Base-by-base conservation (phyloP, 1,140 invertebrate species). In the Tyrophagus putrescentiae region DNA sequence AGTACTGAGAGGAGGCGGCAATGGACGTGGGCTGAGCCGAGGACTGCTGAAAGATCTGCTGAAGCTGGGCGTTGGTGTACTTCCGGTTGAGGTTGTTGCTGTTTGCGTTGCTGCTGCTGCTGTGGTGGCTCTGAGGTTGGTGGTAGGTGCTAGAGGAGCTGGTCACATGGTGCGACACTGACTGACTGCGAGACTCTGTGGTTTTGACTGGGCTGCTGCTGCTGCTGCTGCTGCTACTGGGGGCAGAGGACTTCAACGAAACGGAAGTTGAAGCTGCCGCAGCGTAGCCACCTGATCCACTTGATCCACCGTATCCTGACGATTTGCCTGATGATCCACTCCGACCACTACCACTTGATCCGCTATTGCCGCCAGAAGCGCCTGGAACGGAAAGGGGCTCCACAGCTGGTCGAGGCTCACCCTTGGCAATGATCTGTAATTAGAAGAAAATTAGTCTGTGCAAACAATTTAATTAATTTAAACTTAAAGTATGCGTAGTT, bases 401-500 rank as follows among this genome's bases (percentile, higher is more conserved):
- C 29, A 28, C 57, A 18, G 36, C 16, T 4, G 27, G 57, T 45
- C 57, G 39, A 32, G 60, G 48, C 44, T 57, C 60, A 21, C 60
- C 60, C 27, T 60, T 54, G 3, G 60, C 60, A 31, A 61, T 60
- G 33, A 61, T 34, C 16, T n/a, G n/a, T n/a, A n/a, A n/a, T n/a
- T n/a, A n/a, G n/a, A n/a, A n/a, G n/a, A n/a, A n/a, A n/a, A n/a
- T n/a, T n/a, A n/a, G n/a, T n/a, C n/a, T n/a, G n/a, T n/a, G n/a
- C n/a, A n/a, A n/a, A n/a, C n/a, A n/a, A n/a, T n/a, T n/a, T n/a
- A n/a, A n/a, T n/a, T n/a, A n/a, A n/a, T n/a, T n/a, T n/a, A n/a
- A n/a, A n/a, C n/a, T n/a, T n/a, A n/a, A n/a, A n/a, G 60, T 61
- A 28, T 61, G 48, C 1, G 57, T 61, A 44, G 53, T 33, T 44